Percentiles rank a stretch among this genome's conserved stretches.
Conservation (phyloP, 2,888 invertebrate genomes). For the Dorcus parallelipipedus region DNA sequence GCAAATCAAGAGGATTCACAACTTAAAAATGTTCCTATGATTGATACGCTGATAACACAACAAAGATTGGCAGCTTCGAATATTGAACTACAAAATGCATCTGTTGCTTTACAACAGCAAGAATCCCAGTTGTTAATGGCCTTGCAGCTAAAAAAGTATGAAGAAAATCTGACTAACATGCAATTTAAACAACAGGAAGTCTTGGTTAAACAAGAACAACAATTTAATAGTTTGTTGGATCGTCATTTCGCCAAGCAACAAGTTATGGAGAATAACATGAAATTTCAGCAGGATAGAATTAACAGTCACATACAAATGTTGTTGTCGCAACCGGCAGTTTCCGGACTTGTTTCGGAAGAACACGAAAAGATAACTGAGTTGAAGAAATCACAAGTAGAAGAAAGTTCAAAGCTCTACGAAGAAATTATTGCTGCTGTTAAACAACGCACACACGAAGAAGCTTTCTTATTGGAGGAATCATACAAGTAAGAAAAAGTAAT, state of each 20-base stretch:
- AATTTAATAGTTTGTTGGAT: constrained; percentile 54
- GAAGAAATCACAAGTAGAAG: constrained; percentile 29
- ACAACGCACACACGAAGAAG: constrained; percentile 60
- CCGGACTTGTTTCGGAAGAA: constrained; percentile 18
- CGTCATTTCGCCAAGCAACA: constrained; percentile 56
- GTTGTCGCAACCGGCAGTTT: constrained; percentile 33
- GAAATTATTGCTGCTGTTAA: constrained; percentile 53
- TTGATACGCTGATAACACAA: constrained; percentile 32
- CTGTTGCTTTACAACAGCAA: constrained; percentile 59
- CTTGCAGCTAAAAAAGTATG: constrained; percentile 61
- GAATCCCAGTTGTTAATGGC: constrained; percentile 61
- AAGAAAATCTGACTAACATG: constrained; percentile 57
- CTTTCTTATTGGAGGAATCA: constrained; percentile 61
- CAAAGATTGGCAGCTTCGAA: constrained; percentile 40
- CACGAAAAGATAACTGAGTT: constrained; percentile 45
- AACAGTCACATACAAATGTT: constrained; percentile 59
- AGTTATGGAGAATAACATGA: constrained; percentile 58
- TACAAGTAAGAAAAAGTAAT: constrained; percentile 51
- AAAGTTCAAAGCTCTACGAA: constrained; percentile 35
- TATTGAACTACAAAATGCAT: constrained; percentile 54
- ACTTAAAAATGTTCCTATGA: neutral
- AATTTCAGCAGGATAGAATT: constrained; percentile 60
- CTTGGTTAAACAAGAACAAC: constrained; percentile 53
- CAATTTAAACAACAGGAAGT: constrained; percentile 57
- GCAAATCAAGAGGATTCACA: neutral